These are phyloP conservation scores for Diplodus sargus DNA, from an alignment of 2,797 vertebrate species.

Conservation along the genomic window DNA sequence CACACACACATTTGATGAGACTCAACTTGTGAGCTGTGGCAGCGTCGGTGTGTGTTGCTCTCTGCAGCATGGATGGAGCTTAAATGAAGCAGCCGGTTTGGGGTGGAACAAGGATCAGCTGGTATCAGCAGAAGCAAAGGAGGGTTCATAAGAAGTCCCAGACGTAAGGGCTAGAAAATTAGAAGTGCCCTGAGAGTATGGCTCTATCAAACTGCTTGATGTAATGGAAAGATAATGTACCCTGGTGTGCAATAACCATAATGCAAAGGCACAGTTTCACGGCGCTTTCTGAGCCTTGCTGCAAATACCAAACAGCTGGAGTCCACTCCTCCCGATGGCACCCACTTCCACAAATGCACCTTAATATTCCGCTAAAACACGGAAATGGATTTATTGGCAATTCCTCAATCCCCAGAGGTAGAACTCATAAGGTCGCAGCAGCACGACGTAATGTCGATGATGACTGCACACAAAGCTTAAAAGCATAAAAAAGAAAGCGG, in stretches of 20 bases:
- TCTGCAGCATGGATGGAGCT: constrained; percentile 47
- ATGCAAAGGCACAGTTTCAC: constrained; percentile 67
- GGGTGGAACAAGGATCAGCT: constrained; percentile 51
- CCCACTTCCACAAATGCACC: constrained; percentile 70
- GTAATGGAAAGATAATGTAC: constrained; percentile 79
- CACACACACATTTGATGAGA: constrained; percentile 54
- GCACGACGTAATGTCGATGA: constrained; percentile 2
- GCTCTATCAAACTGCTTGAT: constrained; percentile 73
- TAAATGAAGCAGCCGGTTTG: constrained; percentile 56
- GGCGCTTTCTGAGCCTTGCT: constrained; percentile 63
- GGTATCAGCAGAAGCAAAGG: constrained; percentile 58
- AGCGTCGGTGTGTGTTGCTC: constrained; percentile 32
- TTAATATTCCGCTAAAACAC: constrained; percentile 61
- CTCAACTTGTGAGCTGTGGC: constrained; percentile 38
- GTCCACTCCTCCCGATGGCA: constrained; percentile 53
- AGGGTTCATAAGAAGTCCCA: constrained; percentile 63
- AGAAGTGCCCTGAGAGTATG: constrained; percentile 70
- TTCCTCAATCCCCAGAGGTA: constrained; percentile 46
- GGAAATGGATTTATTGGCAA: constrained; percentile 64
- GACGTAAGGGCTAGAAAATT: constrained; percentile 59
- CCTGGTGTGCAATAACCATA: constrained; percentile 74
- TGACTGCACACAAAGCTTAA: constrained; percentile 23
- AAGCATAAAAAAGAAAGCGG: constrained; percentile 44
- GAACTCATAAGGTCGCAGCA: constrained; percentile 50
- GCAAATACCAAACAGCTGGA: constrained; percentile 74